These are phyloP conservation scores for Rhimphoctona megacephalus DNA, from an alignment of 2,888 invertebrate genomes.

Conservation along the genomic window DNA sequence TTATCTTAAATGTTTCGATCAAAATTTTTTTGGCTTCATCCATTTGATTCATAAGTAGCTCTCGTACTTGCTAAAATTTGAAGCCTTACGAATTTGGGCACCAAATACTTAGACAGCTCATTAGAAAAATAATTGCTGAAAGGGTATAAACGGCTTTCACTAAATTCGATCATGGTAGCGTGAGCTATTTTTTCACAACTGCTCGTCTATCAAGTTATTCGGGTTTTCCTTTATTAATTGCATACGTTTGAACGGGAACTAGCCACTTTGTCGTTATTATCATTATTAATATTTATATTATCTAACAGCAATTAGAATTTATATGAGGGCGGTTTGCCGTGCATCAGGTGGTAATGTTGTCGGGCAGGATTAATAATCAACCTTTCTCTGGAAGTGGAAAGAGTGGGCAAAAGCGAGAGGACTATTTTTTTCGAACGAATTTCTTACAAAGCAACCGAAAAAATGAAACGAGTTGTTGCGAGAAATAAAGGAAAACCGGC, in stretches of 20 bases:
- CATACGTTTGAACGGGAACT: constrained; percentile 5
- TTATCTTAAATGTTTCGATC: not conserved
- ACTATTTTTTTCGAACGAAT: constrained; percentile 20
- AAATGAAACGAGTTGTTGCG: constrained; percentile 23
- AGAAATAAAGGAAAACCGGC: constrained; percentile 5
- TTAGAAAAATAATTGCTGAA: not conserved
- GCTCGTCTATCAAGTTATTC: constrained; percentile 20
- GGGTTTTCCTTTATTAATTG: constrained; percentile 20
- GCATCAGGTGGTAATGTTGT: constrained; percentile 17
- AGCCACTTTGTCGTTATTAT: constrained; percentile 19
- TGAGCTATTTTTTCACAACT: not conserved
- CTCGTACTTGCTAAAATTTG: not conserved
- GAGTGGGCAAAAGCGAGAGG: constrained; percentile 20
- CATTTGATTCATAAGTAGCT: not conserved
- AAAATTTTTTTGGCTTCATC: not conserved
- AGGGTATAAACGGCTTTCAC: constrained; percentile 28
- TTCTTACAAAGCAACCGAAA: not conserved
- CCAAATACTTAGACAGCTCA: not conserved
- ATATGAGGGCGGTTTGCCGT: not conserved
- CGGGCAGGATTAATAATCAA: constrained; percentile 35
- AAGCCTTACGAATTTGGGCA: not conserved
- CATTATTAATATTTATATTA: not conserved
- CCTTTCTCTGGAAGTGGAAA: constrained; percentile 8
- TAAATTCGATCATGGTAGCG: not conserved
- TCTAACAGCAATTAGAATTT: constrained; percentile 24